phyloP scores from a whole-genome alignment of 2,113 vertebrate genomes.

The Entelurus aequoreus region DNA sequence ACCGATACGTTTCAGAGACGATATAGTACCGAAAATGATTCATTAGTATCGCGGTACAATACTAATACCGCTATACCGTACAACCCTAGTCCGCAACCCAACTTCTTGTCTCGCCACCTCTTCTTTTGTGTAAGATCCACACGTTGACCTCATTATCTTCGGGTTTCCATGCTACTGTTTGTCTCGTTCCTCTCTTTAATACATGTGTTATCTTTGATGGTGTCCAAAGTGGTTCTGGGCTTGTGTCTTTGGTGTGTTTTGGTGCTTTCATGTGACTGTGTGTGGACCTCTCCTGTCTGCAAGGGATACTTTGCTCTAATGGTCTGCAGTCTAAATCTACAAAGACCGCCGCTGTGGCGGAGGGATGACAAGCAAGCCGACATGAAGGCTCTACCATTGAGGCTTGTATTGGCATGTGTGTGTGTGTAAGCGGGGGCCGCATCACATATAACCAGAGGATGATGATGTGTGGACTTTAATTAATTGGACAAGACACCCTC shows the following conservation, averaged over 20 bases:
- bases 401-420: constrained; percentile 44
- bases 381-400: constrained; percentile 20
- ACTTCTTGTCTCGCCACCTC: background rate
- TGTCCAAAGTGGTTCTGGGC: constrained; percentile 8
- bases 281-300: background rate
- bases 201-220: constrained; percentile 11
- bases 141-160: constrained; percentile 2
- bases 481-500: constrained; percentile 34
- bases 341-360: constrained; percentile 40
- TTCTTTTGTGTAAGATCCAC: background rate
- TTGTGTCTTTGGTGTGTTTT: background rate
- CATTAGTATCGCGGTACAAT: too few relatives aligned
- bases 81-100: background rate
- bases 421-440: constrained; percentile 12
- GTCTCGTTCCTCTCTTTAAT: constrained; percentile 11
- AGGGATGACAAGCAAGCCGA: constrained; percentile 30
- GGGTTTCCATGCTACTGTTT: background rate
- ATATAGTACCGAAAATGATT: too few relatives aligned
- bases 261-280: constrained; percentile 1
- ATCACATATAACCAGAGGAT: constrained; percentile 12
- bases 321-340: constrained; percentile 49
- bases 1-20: too few relatives aligned
- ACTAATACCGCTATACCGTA: too few relatives aligned
- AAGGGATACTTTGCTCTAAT: constrained; percentile 41
- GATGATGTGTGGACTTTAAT: constrained; percentile 37